A percentile compares a stretch with the other conserved stretches of the same genome.
Evolutionary conservation across 2,888 invertebrate species (phyloP).

Genomic region (Anoplius nigerrimus): DNA sequence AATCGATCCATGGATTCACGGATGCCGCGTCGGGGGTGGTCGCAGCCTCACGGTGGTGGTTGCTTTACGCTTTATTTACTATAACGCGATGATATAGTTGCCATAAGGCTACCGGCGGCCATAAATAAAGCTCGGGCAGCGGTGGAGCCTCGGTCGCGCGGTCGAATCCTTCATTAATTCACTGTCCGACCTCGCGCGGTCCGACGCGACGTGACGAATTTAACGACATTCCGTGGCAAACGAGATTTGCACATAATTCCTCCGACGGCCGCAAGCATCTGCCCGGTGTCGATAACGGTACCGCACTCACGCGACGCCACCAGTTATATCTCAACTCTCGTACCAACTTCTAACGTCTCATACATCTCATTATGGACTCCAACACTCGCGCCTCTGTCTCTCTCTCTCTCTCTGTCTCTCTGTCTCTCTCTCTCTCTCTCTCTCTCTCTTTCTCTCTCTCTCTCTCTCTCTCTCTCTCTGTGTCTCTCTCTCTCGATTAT

Average conservation of each 20-base stretch:
- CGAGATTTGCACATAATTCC: constrained; percentile 48
- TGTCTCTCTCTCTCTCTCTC: too few species aligned
- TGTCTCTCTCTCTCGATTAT: too few species aligned
- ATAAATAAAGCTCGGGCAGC: constrained; percentile 38
- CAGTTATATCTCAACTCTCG: background rate
- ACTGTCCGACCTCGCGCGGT: constrained; percentile 10
- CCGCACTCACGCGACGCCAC: constrained; percentile 3
- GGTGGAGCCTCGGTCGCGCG: background rate
- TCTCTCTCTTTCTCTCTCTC: too few species aligned
- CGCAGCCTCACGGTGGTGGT: background rate
- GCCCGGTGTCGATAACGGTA: constrained; percentile 43
- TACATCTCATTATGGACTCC: too few species aligned
- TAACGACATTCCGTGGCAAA: constrained; percentile 48
- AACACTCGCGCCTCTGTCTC: too few species aligned
- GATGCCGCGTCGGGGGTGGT: background rate
- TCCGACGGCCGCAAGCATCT: constrained; percentile 17
- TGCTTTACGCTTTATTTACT: constrained; percentile 37
- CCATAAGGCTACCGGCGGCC: constrained; percentile 23
- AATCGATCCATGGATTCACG: too few species aligned
- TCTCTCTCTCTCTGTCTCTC: too few species aligned
- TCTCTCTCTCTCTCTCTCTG: too few species aligned
- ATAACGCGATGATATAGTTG: constrained; percentile 15
- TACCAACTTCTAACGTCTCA: too few species aligned
- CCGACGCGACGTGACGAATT: constrained; percentile 45
- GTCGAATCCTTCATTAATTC: constrained; percentile 36